These are phyloP conservation scores for Brachionus plicatilis DNA, from an alignment of 1,140 invertebrate genomes.

Conservation along the genomic window DNA sequence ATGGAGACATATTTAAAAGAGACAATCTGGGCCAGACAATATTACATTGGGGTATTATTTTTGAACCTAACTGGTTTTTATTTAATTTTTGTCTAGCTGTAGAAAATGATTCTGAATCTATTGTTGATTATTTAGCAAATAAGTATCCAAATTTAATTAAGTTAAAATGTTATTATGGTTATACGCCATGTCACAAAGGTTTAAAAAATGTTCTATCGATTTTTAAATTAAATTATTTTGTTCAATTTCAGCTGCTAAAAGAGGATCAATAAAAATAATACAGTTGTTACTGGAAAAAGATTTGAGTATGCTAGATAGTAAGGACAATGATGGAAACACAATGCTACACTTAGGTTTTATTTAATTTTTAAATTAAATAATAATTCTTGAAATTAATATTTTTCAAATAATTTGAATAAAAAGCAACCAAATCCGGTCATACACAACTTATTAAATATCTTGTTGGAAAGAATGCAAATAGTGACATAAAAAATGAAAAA, in stretches of 20 bases:
- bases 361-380: neutral
- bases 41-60: neutral
- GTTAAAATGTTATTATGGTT: neutral
- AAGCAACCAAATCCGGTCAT: neutral
- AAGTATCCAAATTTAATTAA: neutral
- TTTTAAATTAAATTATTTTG: neutral
- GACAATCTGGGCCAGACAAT: neutral
- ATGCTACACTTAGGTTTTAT: neutral
- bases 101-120: neutral
- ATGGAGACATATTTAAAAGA: neutral
- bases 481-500: neutral
- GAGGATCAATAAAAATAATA: neutral
- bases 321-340: neutral
- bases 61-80: neutral
- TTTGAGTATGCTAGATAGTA: neutral
- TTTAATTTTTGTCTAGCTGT: neutral
- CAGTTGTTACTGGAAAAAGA: neutral
- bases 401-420: neutral
- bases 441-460: neutral
- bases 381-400: no score
- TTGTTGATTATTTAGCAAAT: neutral
- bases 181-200: neutral
- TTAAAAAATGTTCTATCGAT: neutral
- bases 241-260: neutral
- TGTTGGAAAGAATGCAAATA: neutral